phyloP scores from a whole-genome alignment of 2,888 invertebrate species.

The Monoplex corrugatus region DNA sequence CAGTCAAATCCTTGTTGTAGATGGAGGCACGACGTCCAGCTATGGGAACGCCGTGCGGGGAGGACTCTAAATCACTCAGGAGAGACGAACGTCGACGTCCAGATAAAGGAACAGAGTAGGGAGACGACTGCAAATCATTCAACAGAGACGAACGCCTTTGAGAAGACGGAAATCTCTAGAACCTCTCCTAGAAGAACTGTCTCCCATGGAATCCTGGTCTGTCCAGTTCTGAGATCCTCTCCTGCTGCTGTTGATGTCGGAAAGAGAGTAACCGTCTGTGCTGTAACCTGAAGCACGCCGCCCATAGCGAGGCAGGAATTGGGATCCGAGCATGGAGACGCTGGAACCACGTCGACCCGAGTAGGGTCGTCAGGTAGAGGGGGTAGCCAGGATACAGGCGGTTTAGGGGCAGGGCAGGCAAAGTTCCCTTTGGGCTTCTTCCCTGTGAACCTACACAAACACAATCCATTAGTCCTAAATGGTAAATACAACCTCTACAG shows the following conservation, averaged over 20 bases:
- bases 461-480: too few species aligned
- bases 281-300: neutral
- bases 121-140: neutral
- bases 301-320: neutral
- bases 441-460: too few species aligned
- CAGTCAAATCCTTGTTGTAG: too few species aligned
- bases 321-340: neutral
- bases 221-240: neutral
- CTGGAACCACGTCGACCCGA: neutral
- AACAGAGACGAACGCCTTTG: neutral
- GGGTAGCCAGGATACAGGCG: constrained; percentile 34
- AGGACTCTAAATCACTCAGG: neutral
- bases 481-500: too few species aligned
- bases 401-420: neutral
- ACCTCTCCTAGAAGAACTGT: neutral
- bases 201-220: neutral
- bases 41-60: neutral
- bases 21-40: neutral
- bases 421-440: neutral
- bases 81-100: neutral
- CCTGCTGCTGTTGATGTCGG: neutral
- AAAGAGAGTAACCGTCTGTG: neutral
- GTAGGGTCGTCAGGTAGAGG: neutral
- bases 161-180: neutral
- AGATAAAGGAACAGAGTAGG: neutral